Evolutionary conservation across 2,797 vertebrate species (phyloP).

Genomic region (Podarcis lilfordi): DNA sequence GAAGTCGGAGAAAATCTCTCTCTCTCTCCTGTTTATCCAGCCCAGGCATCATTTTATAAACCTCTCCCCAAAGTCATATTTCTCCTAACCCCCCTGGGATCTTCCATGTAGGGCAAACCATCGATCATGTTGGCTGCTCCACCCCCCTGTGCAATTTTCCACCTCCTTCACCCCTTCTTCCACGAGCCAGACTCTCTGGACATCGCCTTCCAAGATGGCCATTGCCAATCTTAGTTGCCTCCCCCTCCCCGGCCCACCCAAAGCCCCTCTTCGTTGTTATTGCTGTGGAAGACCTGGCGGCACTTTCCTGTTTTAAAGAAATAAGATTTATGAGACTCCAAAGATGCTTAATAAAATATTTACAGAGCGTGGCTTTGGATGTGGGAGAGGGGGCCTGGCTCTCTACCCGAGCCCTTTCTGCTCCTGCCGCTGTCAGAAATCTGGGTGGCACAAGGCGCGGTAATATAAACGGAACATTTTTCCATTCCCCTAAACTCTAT

Average conservation of each 20-base stretch:
- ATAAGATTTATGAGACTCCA: constrained; percentile 66
- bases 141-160: background rate
- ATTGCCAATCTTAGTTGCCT: background rate
- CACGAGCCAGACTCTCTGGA: constrained; percentile 30
- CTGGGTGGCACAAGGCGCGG: constrained; percentile 62
- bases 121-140: too few species aligned
- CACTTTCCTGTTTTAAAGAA: background rate
- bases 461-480: constrained; percentile 69
- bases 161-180: rapidly evolving
- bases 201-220: background rate
- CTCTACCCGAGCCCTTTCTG: background rate
- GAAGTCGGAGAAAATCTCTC: too few species aligned
- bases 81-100: too few species aligned
- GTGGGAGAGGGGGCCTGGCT: constrained; percentile 24
- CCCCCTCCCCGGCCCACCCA: rapidly evolving
- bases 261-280: background rate
- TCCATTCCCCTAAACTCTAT: constrained; percentile 41
- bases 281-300: background rate
- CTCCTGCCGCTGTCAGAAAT: constrained; percentile 46
- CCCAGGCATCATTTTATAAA: too few species aligned
- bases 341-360: constrained; percentile 74
- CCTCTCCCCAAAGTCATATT: too few species aligned
- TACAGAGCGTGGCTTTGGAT: constrained; percentile 55
- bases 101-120: too few species aligned
- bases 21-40: too few species aligned